A percentile compares a stretch with the other conserved stretches of the same genome.
These are phyloP conservation scores for Drosophila mojavensis DNA, from an alignment of 1,140 invertebrate genomes.

Conservation along the genomic window DNA sequence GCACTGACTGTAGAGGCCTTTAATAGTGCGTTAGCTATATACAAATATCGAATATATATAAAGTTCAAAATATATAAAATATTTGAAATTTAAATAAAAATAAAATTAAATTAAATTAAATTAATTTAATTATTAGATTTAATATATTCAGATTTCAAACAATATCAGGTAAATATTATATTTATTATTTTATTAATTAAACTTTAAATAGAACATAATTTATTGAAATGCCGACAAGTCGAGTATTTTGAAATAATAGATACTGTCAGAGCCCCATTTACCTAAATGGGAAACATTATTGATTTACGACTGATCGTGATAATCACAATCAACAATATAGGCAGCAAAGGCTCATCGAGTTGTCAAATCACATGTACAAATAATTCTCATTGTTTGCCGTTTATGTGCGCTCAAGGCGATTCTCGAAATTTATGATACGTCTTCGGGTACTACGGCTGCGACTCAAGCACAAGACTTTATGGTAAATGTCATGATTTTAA, in stretches of 20 bases:
- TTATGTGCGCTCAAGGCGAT: conserved; percentile 43
- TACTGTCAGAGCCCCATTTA: not conserved
- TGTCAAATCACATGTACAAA: conserved; percentile 35
- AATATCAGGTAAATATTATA: too few relatives aligned
- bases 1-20: too few relatives aligned
- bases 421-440: conserved; percentile 58
- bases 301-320: conserved; percentile 43
- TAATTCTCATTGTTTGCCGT: conserved; percentile 43
- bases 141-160: too few relatives aligned
- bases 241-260: not conserved
- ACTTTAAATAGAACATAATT: not conserved
- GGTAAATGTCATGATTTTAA: conserved; percentile 77
- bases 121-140: too few relatives aligned
- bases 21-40: too few relatives aligned
- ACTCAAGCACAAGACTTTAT: conserved; percentile 35
- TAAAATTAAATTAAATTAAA: too few relatives aligned
- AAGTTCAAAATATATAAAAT: too few relatives aligned
- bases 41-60: too few relatives aligned
- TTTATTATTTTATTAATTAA: too few relatives aligned
- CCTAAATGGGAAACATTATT: conserved; percentile 7
- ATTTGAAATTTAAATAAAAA: too few relatives aligned
- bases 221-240: conserved; percentile 8
- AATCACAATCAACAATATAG: conserved; percentile 33
- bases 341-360: conserved; percentile 11
- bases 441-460: conserved; percentile 21